Base-by-base conservation (phyloP, 2,888 invertebrate species). In the Germaria angustata region DNA sequence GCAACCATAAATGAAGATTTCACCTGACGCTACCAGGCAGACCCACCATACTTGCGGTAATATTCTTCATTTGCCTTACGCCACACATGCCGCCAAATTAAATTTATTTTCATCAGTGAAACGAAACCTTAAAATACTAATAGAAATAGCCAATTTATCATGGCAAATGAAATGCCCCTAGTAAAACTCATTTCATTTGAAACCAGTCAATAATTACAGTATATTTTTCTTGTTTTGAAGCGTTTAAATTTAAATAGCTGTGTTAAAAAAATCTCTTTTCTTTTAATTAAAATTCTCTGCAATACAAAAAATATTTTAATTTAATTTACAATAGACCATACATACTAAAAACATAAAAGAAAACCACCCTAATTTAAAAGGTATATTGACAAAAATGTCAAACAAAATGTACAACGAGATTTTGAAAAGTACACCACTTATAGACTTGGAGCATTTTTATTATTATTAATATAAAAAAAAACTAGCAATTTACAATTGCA, bases 311-410 rank as follows among this genome's bases (percentile, higher is more conserved):
- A n/a, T 24, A 66, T 2, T n/a, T 63, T 76, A 51, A 53, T 81
- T 81, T 77, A 81, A 77, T 55, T 61, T 72, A 81, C 72, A 68
- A 39, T 68, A 73, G 81, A 75, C 51, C 79, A 73, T 75, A 55
- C 53, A 53, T 28, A 53, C 63, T 75, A 75, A 59, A 57, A 44
- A 75, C 73, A 77, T 63, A 68, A 17, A 66, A 53, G 61, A 41
- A 59, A 69, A 63, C 20, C 78, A 61, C 11, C 49, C 32, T 71
- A 76, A 34, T 55, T 39, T 4, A 24, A 55, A 20, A 78, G 71
- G 59, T 65, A 39, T 61, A 72, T 44, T 46, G 44, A 61, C 41
- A 72, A 75, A 55, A 49, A 9, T 46, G 41, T 55, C 2, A 34
- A 71, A 65, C 13, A 65, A 28, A 28, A 68, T n/a, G n/a, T 24